Base-by-base conservation (phyloP, 1,140 invertebrate genomes). In the Trachymyrmex cornetzi region DNA sequence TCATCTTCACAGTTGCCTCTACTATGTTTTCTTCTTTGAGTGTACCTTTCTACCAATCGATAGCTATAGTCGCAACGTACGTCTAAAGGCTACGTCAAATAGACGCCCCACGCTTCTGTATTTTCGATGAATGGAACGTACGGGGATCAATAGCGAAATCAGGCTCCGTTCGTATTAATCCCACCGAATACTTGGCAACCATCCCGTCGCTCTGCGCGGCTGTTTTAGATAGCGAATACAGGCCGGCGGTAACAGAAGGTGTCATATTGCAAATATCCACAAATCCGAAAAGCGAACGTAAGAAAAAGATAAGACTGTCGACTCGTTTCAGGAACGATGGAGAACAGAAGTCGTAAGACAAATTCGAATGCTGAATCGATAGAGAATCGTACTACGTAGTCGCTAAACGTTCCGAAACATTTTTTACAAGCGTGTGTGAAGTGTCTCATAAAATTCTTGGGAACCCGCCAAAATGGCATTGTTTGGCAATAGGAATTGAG, bases 141-240 rank as follows among this genome's bases (percentile, higher is more conserved):
- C 19, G 30, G 12, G 6, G 16, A 77, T 79, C 63, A 59, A 79
- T 69, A 66, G 38, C 16, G n/a, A 63, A 84, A 84, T 50, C 61
- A 61, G 38, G 14, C 27, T 50, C 27, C 38, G 38, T 63, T 75
- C 48, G 22, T 85, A 67, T 85, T 66, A 55, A 79, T 55, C 61
- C 6, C 14, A 16, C 48, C n/a, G 27, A 79, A 55, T 66, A 66
- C 59, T 85, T 85, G 82, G 74, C 82, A 66, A 19, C 16, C 9
- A 48, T 72, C 24, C 38, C 53, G 64, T 22, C 34, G 64, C 34
- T 34, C 5, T 22, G 66, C 5, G 55, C n/a, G 55, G 69, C 57
- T 63, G 55, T 75, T 84, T 84, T 63, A 63, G 61, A 77, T 27
- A 79, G 61, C 34, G 59, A 79, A 66, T 53, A 24, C 27, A 77